Percentiles rank a stretch among this genome's conserved stretches.
phyloP scores from a whole-genome alignment of 2,888 invertebrate species.

The Stegophylla sp. region DNA sequence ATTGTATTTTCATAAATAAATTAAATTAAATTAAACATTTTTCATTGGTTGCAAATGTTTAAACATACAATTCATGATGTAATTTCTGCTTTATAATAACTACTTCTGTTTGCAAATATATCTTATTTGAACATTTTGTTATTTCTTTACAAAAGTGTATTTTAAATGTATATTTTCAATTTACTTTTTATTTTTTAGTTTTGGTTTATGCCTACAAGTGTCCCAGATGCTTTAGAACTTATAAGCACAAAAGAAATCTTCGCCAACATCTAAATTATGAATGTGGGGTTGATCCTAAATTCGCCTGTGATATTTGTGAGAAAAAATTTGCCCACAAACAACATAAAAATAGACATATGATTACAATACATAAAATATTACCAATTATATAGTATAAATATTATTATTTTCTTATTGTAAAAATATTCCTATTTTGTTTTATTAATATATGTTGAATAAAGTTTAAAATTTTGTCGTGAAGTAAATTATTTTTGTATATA shows the following conservation, averaged over 20 bases:
- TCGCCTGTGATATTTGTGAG: constrained; percentile 61
- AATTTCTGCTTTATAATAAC: neutral
- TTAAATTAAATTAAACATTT: too few species aligned
- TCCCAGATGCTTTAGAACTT: constrained; percentile 60
- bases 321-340: constrained; percentile 61
- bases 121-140: neutral
- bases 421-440: neutral
- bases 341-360: constrained; percentile 58
- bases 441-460: neutral
- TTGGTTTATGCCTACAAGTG: constrained; percentile 19
- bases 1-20: too few species aligned
- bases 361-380: constrained; percentile 56
- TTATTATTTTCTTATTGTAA: constrained; percentile 25
- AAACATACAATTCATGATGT: too few species aligned
- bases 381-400: neutral
- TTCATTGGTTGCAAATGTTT: too few species aligned
- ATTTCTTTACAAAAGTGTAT: too few species aligned
- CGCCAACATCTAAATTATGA: constrained; percentile 61
- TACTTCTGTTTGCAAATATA: neutral
- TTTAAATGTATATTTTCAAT: constrained; percentile 12
- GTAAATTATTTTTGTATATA: neutral
- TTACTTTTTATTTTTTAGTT: constrained; percentile 40
- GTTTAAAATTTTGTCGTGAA: neutral
- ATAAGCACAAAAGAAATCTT: constrained; percentile 61
- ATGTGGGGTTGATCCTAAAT: constrained; percentile 62